Conservation (phyloP, 2,888 invertebrate species). For the Notocelia uddmanniana region DNA sequence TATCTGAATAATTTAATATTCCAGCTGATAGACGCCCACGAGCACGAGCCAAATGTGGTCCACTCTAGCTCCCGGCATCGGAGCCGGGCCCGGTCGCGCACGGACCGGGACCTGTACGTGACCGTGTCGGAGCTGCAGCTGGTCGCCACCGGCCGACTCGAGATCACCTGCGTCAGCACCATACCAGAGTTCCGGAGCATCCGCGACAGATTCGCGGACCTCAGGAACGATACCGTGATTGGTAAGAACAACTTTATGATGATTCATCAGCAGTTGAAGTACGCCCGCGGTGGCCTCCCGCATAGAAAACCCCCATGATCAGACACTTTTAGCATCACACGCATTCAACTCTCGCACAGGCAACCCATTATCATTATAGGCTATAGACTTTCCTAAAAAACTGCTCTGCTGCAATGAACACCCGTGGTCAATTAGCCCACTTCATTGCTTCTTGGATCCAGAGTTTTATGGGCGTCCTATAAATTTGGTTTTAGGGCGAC, state of each 20-base stretch:
- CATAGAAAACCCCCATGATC: too few species aligned
- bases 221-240: constrained; percentile 89
- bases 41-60: constrained; percentile 62
- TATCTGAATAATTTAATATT: background rate
- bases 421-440: too few species aligned
- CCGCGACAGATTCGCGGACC: constrained; percentile 90
- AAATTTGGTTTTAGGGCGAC: too few species aligned
- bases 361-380: too few species aligned
- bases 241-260: constrained; percentile 83
- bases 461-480: too few species aligned
- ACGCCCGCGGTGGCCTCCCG: background rate
- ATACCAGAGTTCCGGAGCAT: constrained; percentile 91
- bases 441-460: too few species aligned
- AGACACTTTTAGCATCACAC: too few species aligned
- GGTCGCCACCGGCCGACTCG: constrained; percentile 88
- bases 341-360: too few species aligned
- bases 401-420: too few species aligned
- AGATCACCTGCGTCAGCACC: constrained; percentile 92
- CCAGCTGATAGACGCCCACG: constrained; percentile 13
- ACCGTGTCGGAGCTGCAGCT: constrained; percentile 90
- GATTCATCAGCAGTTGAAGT: background rate
- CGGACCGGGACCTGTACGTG: constrained; percentile 88
- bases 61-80: constrained; percentile 72
- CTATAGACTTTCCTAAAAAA: too few species aligned
- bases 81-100: constrained; percentile 73